phyloP scores from a whole-genome alignment of 2,113 vertebrate genomes.

The Bucco capensis region DNA sequence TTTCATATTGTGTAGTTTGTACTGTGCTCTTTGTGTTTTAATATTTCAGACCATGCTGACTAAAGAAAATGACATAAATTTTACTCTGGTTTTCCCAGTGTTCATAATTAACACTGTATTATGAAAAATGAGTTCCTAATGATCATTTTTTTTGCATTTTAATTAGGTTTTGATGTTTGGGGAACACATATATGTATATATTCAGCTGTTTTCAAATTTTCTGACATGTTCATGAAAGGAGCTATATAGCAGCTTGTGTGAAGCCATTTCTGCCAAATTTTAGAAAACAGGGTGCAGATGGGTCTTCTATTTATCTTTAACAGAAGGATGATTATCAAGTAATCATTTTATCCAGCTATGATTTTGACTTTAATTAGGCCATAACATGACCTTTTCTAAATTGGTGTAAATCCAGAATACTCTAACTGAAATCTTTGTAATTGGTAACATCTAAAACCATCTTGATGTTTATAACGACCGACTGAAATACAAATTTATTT shows the following conservation, averaged over 20 bases:
- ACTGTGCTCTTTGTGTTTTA: not conserved
- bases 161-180: conserved; percentile 53
- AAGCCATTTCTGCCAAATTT: conserved; percentile 3
- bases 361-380: not conserved
- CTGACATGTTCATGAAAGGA: not conserved
- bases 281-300: not conserved
- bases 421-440: not conserved
- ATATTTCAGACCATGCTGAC: not conserved
- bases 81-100: not conserved
- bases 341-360: not conserved
- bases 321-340: not conserved
- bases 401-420: not conserved
- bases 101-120: not conserved
- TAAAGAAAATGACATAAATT: conserved; percentile 21
- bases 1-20: not conserved
- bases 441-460: not conserved
- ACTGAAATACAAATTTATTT: not conserved
- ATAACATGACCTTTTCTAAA: not conserved
- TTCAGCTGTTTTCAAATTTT: conserved; percentile 50
- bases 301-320: not conserved
- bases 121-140: conserved; percentile 45
- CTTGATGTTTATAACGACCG: not conserved
- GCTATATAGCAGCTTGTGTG: not conserved
- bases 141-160: conserved; percentile 54
- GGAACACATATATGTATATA: conserved; percentile 15